Conservation (phyloP, 2,888 invertebrate genomes). For the Eupithecia pulchellata region DNA sequence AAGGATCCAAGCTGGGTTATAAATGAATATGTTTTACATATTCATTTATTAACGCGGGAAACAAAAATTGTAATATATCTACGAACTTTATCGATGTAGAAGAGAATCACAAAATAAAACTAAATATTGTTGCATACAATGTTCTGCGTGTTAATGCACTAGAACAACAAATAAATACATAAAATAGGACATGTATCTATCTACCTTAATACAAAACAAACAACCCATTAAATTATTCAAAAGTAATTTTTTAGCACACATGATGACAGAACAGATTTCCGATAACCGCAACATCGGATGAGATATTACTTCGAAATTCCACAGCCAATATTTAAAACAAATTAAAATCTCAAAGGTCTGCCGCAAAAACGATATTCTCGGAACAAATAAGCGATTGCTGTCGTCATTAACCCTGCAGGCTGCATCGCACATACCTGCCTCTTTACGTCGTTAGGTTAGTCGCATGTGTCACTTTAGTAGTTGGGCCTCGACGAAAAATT, state of each 20-base stretch:
- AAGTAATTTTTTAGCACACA: not conserved
- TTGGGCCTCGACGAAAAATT: not conserved
- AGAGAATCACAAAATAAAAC: not conserved
- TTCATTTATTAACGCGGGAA: too few species aligned
- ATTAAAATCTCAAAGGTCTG: slow-evolving; percentile 33
- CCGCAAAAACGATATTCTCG: slow-evolving; percentile 38
- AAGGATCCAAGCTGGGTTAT: not conserved
- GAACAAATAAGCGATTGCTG: slow-evolving; percentile 42
- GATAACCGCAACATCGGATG: slow-evolving; percentile 20
- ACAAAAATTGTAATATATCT: not conserved
- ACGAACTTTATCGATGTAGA: not conserved
- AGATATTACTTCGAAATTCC: slow-evolving; percentile 19
- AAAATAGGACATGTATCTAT: not conserved
- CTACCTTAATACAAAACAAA: not conserved
- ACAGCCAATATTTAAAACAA: slow-evolving; percentile 30
- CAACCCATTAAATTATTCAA: not conserved
- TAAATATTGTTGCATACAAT: not conserved
- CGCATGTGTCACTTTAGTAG: slow-evolving; percentile 26
- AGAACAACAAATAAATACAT: not conserved
- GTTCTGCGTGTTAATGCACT: not conserved
- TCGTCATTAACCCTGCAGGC: slow-evolving; percentile 40
- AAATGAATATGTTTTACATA: not conserved
- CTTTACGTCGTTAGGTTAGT: slow-evolving; percentile 2
- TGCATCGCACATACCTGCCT: slow-evolving; percentile 13
- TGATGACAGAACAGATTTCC: slow-evolving; percentile 21